These are phyloP conservation scores for Dallia pectoralis DNA, from an alignment of 2,797 vertebrate species.

Conservation along the genomic window DNA sequence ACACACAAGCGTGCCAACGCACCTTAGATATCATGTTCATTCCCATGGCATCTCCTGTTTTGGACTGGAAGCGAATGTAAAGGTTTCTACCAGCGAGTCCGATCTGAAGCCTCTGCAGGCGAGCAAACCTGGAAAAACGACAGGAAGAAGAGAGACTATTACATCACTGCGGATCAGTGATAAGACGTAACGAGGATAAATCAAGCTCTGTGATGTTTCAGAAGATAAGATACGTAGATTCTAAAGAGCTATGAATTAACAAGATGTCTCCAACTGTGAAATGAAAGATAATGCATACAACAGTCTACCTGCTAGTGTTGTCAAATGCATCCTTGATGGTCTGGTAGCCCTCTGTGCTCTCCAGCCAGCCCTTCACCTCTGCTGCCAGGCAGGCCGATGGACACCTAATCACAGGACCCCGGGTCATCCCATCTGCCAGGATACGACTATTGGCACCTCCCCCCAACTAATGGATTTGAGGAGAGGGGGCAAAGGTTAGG, in stretches of 20 bases:
- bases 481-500: conserved; percentile 7
- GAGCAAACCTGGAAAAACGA: conserved; percentile 82
- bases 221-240: too few species aligned
- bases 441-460: conserved; percentile 87
- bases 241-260: too few species aligned
- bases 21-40: conserved; percentile 99
- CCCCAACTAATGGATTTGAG: conserved; percentile 74
- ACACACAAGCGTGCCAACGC: background rate
- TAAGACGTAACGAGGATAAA: too few species aligned
- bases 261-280: too few species aligned
- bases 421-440: conserved; percentile 92
- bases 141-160: too few species aligned
- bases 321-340: conserved; percentile 89
- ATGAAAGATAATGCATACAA: too few species aligned
- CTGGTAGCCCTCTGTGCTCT: conserved; percentile 82
- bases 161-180: too few species aligned
- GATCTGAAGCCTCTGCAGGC: conserved; percentile 84
- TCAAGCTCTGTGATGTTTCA: too few species aligned
- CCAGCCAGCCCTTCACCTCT: conserved; percentile 94
- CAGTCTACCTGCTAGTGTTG: conserved; percentile 89
- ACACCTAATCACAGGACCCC: conserved; percentile 90
- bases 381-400: conserved; percentile 90
- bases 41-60: conserved; percentile 96
- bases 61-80: conserved; percentile 93
- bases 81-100: conserved; percentile 88